Conservation (phyloP, 2,797 vertebrate genomes). For the Leptatherina wallacei region DNA sequence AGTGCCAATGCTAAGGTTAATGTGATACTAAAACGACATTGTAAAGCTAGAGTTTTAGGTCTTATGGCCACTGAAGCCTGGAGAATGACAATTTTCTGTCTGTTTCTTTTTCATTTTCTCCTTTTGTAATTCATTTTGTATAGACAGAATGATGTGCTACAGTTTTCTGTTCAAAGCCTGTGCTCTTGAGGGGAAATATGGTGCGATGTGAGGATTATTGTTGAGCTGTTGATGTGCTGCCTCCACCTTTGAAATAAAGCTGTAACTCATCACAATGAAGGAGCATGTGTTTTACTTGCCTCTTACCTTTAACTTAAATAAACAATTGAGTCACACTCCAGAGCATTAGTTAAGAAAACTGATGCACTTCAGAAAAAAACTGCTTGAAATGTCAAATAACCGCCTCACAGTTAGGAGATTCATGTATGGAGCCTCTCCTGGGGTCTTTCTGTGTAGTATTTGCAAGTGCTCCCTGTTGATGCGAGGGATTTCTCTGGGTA, state of each 20-base stretch:
- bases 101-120: constrained; percentile 19
- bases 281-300: constrained; percentile 14
- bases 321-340: not conserved
- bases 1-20: constrained; percentile 20
- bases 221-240: constrained; percentile 28
- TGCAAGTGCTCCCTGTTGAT: not conserved
- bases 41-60: constrained; percentile 21
- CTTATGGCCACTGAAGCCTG: constrained; percentile 6
- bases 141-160: constrained; percentile 57
- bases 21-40: constrained; percentile 10
- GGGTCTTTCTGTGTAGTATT: not conserved
- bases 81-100: constrained; percentile 8
- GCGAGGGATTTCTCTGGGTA: not conserved
- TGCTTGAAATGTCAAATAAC: no score
- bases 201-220: constrained; percentile 20
- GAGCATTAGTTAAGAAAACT: not conserved
- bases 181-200: constrained; percentile 37
- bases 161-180: constrained; percentile 56
- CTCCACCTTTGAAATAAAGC: constrained; percentile 76
- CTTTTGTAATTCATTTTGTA: constrained; percentile 66
- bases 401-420: not conserved
- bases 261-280: constrained; percentile 50
- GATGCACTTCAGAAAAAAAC: no score
- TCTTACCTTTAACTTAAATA: not conserved
- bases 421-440: not conserved